phyloP scores from a whole-genome alignment of 2,888 invertebrate genomes.

The Linnaemya vulpina region DNA sequence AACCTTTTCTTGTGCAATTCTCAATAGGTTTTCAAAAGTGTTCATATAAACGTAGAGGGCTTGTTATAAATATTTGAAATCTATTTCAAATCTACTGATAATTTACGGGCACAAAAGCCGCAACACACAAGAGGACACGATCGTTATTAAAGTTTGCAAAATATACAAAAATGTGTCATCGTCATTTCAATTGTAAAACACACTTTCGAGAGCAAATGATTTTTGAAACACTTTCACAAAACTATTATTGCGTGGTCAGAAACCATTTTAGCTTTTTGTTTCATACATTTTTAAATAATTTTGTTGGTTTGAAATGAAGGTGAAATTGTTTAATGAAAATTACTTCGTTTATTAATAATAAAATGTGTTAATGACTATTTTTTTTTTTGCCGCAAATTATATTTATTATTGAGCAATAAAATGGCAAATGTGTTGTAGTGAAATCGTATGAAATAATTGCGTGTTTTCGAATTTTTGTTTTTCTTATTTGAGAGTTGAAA shows the following conservation, averaged over 20 bases:
- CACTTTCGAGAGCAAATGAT: neutral
- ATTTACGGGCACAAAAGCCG: neutral
- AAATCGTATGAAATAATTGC: no score
- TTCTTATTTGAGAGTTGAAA: no score
- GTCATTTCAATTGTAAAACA: neutral
- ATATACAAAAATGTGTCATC: neutral
- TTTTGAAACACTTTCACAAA: neutral
- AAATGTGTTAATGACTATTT: neutral
- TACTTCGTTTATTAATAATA: neutral
- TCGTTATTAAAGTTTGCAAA: neutral
- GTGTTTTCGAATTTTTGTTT: no score
- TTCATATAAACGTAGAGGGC: no score
- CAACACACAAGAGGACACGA: neutral
- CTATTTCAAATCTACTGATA: no score
- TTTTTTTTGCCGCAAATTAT: neutral
- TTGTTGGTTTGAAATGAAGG: neutral
- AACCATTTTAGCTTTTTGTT: neutral
- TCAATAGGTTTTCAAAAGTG: no score
- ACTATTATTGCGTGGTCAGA: neutral
- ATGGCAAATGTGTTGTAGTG: neutral
- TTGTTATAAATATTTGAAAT: no score
- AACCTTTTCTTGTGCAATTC: no score
- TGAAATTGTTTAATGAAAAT: neutral
- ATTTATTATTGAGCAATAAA: slow-evolving; percentile 2
- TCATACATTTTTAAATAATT: neutral